phyloP scores from a whole-genome alignment of 2,888 invertebrate genomes.

The Colostygia pectinataria region DNA sequence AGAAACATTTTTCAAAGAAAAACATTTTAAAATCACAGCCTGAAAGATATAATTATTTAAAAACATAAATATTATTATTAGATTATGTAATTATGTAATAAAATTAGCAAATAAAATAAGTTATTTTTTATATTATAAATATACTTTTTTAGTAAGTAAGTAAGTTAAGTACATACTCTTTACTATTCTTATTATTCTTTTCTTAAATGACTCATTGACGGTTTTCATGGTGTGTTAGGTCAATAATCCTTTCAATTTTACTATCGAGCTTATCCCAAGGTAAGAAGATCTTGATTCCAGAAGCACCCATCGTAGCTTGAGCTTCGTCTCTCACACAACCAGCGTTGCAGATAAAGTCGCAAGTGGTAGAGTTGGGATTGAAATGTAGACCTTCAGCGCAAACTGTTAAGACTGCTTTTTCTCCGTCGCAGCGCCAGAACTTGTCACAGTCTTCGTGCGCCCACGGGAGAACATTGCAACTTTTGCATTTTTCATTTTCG shows the following conservation, averaged over 20 bases:
- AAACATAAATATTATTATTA: no score
- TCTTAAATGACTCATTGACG: no score
- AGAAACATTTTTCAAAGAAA: no score
- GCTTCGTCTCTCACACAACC: constrained; percentile 46
- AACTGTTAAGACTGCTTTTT: constrained; percentile 39
- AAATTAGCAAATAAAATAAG: no score
- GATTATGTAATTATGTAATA: no score
- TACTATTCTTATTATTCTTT: no score
- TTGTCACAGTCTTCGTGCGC: constrained; percentile 68
- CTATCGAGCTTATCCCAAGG: constrained; percentile 53
- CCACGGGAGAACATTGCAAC: constrained; percentile 65
- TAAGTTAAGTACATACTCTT: no score
- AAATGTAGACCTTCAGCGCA: constrained; percentile 70
- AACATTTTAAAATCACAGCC: no score
- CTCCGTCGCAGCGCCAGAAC: constrained; percentile 61
- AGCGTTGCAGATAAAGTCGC: constrained; percentile 64
- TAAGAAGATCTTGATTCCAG: constrained; percentile 55
- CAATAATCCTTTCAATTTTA: constrained; percentile 5
- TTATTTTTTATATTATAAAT: no score
- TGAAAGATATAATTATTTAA: no score
- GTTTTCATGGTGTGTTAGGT: constrained; percentile 1
- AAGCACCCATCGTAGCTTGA: constrained; percentile 40
- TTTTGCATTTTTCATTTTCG: constrained; percentile 40
- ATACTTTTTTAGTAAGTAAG: no score
- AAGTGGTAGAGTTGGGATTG: constrained; percentile 54